A percentile compares a stretch with the other conserved stretches of the same genome.
Evolutionary conservation across 2,797 vertebrate species (phyloP).

Genomic region (Eupleurogrammus muticus): DNA sequence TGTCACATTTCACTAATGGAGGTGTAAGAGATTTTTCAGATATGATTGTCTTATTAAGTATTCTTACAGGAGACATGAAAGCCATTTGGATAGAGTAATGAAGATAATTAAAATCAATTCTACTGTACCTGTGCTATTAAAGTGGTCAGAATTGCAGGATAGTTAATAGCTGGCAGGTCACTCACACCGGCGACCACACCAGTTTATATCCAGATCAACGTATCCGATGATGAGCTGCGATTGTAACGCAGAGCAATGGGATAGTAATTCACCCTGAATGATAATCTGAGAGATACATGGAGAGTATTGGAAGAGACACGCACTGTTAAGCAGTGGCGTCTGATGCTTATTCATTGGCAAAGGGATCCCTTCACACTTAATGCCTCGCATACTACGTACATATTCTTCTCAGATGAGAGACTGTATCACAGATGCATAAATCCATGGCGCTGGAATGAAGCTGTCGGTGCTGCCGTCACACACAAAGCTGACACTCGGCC

Average conservation of each 20-base stretch:
- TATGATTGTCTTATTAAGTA: constrained; percentile 50
- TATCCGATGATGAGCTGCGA: constrained; percentile 37
- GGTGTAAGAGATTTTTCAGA: constrained; percentile 38
- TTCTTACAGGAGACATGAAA: constrained; percentile 45
- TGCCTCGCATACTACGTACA: not conserved
- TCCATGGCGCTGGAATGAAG: constrained; percentile 17
- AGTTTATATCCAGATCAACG: constrained; percentile 46
- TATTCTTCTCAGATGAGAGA: not conserved
- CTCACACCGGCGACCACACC: constrained; percentile 28
- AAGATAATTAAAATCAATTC: constrained; percentile 56
- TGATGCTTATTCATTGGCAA: constrained; percentile 23
- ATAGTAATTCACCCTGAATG: constrained; percentile 27
- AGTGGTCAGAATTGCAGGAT: constrained; percentile 41
- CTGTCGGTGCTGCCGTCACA: constrained; percentile 4
- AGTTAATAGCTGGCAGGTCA: constrained; percentile 33
- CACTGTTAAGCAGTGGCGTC: constrained; percentile 33
- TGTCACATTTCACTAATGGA: constrained; percentile 46
- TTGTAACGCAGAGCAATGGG: constrained; percentile 35
- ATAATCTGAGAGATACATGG: constrained; percentile 31
- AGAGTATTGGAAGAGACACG: constrained; percentile 25
- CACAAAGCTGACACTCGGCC: constrained; percentile 15
- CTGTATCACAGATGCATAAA: constrained; percentile 18
- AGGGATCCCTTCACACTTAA: constrained; percentile 14
- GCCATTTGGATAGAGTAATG: constrained; percentile 45
- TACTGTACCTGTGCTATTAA: constrained; percentile 54